A percentile compares a stretch with the other conserved stretches of the same genome.
Evolutionary conservation across 2,797 vertebrate genomes (phyloP).

Genomic region (Eulemur rubriventer): DNA sequence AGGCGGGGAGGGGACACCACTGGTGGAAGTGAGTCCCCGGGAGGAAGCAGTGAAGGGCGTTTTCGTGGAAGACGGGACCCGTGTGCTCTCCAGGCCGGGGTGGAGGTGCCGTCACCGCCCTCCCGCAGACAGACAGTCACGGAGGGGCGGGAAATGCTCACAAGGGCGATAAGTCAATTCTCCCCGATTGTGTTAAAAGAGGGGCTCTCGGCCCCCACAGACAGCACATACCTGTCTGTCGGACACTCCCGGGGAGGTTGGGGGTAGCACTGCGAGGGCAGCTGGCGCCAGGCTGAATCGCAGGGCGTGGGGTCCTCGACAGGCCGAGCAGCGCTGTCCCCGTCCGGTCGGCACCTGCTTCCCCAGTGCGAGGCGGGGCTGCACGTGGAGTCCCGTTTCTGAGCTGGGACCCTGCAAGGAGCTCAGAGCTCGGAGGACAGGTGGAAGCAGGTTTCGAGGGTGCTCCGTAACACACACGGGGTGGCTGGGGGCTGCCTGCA

Average conservation of each 20-base stretch:
- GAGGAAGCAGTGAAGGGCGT: neutral
- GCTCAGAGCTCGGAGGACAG: neutral
- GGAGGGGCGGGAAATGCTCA: neutral
- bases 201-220: fast-evolving
- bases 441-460: neutral
- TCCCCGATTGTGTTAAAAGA: fast-evolving
- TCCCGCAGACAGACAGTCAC: fast-evolving
- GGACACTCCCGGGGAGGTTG: fast-evolving
- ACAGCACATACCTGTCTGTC: fast-evolving
- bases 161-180: fast-evolving
- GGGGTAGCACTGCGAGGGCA: too few relatives aligned
- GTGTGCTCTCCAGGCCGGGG: fast-evolving
- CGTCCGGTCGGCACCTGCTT: fast-evolving
- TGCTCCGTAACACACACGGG: fast-evolving
- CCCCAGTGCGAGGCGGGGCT: fast-evolving
- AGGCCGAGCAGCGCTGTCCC: fast-evolving
- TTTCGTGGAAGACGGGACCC: fast-evolving
- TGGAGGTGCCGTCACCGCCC: fast-evolving
- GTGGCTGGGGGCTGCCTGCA: too few relatives aligned
- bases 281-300: fast-evolving
- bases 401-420: too few relatives aligned
- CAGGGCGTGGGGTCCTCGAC: fast-evolving
- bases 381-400: neutral
- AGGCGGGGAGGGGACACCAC: fast-evolving
- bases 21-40: neutral